Evolutionary conservation across 2,113 vertebrate genomes (phyloP).

Genomic region (Brachyistius frenatus): DNA sequence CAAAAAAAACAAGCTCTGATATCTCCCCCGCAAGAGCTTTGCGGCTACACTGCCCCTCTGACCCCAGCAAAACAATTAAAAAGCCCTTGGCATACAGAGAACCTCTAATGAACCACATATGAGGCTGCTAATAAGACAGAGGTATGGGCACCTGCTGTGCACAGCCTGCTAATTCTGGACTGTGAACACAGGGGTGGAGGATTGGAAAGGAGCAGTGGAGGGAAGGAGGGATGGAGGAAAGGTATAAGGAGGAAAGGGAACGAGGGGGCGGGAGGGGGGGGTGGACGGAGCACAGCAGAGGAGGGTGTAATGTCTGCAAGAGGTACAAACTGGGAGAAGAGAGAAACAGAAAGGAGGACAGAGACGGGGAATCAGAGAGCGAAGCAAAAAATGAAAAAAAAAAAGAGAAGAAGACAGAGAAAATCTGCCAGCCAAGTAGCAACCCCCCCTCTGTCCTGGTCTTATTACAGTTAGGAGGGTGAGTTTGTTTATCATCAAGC

Average conservation of each 20-base stretch:
- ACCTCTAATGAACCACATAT: slow-evolving; percentile 76
- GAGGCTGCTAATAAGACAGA: slow-evolving; percentile 77
- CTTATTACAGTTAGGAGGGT: slow-evolving; percentile 64
- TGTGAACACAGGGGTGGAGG: slow-evolving; percentile 35
- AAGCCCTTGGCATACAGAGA: slow-evolving; percentile 64
- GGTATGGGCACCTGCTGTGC: slow-evolving; percentile 68
- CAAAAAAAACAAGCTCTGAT: slow-evolving; percentile 17
- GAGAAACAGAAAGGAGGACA: not conserved
- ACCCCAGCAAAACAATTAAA: slow-evolving; percentile 79
- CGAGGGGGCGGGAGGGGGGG: not conserved
- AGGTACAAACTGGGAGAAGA: not conserved
- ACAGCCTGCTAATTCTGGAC: slow-evolving; percentile 64
- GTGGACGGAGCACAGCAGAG: slow-evolving; percentile 13
- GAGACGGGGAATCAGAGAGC: not conserved
- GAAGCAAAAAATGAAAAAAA: not conserved
- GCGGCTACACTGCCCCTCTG: slow-evolving; percentile 61
- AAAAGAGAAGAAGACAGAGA: slow-evolving; percentile 12
- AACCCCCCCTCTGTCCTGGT: slow-evolving; percentile 48
- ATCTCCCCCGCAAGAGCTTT: slow-evolving; percentile 26
- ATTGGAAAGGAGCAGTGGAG: not conserved
- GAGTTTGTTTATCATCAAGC: slow-evolving; percentile 77
- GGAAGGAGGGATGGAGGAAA: not conserved
- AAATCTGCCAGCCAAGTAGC: slow-evolving; percentile 40
- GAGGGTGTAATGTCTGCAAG: slow-evolving; percentile 12
- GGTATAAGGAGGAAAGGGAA: slow-evolving; percentile 14